Percentiles rank a stretch among this genome's conserved stretches.
These are phyloP conservation scores for Oryzias curvinotus DNA, from an alignment of 2,113 vertebrate genomes.

Conservation along the genomic window DNA sequence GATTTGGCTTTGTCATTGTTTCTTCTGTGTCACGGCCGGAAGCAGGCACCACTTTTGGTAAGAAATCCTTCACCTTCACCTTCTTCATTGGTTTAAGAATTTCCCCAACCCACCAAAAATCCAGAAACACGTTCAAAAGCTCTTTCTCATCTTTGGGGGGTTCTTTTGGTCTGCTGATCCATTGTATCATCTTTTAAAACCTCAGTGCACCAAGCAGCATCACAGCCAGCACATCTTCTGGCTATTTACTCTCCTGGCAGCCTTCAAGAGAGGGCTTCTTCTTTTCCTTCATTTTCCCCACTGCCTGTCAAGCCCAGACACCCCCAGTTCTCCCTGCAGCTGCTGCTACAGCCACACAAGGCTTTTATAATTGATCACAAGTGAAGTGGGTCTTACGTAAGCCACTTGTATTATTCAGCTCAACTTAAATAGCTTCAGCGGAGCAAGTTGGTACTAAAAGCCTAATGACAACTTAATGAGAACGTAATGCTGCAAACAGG, in stretches of 20 bases:
- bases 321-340: constrained; percentile 52
- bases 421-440: constrained; percentile 58
- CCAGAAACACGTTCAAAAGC: constrained; percentile 34
- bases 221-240: constrained; percentile 41
- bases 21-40: constrained; percentile 95
- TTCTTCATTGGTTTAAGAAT: not conserved
- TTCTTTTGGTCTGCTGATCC: constrained; percentile 25
- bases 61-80: constrained; percentile 54
- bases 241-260: constrained; percentile 56
- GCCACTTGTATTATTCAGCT: constrained; percentile 66
- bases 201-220: constrained; percentile 32
- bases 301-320: constrained; percentile 49
- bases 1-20: constrained; percentile 97
- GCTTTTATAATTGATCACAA: constrained; percentile 73
- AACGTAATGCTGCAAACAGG: constrained; percentile 5
- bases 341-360: constrained; percentile 45
- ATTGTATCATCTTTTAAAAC: constrained; percentile 42
- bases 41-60: constrained; percentile 94
- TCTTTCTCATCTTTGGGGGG: constrained; percentile 36
- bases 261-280: constrained; percentile 54
- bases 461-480: constrained; percentile 53
- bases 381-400: constrained; percentile 66
- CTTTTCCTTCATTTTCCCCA: constrained; percentile 48
- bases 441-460: constrained; percentile 44
- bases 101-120: constrained; percentile 23